Conservation (phyloP, 2,113 vertebrate species). For the Fregetta grallaria region DNA sequence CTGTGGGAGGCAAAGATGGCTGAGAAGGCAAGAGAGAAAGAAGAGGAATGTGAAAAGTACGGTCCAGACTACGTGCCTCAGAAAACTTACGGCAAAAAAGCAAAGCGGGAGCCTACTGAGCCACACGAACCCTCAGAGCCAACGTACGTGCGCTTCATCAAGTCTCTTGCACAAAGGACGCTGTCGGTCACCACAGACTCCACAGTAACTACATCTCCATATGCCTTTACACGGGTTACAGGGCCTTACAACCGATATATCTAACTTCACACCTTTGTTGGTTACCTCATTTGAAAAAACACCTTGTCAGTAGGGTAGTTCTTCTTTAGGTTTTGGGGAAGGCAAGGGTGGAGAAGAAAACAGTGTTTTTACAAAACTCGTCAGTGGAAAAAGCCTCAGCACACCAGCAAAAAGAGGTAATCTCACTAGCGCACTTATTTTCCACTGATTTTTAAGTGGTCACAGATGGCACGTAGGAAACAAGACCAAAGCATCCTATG, state of each 20-base stretch:
- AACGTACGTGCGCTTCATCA: constrained; percentile 88
- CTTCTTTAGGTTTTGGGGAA: not conserved
- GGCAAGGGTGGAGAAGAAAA: constrained; percentile 24
- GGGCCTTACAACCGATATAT: constrained; percentile 94
- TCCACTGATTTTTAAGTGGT: constrained; percentile 59
- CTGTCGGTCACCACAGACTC: constrained; percentile 92
- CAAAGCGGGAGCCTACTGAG: constrained; percentile 86
- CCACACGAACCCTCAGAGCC: constrained; percentile 79
- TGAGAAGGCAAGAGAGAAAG: constrained; percentile 93
- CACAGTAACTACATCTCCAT: constrained; percentile 90
- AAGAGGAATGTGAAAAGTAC: constrained; percentile 89
- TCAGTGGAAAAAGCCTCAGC: constrained; percentile 55
- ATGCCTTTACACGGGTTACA: constrained; percentile 97
- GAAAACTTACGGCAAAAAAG: constrained; percentile 87
- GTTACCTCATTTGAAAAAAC: constrained; percentile 69
- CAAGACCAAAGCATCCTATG: constrained; percentile 80
- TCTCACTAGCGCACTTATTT: constrained; percentile 55
- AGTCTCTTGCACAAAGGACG: constrained; percentile 85
- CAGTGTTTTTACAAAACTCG: constrained; percentile 12
- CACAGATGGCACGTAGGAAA: constrained; percentile 57
- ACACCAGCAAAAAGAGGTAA: constrained; percentile 71
- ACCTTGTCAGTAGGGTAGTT: not conserved
- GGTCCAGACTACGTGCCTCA: constrained; percentile 87
- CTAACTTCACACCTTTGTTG: constrained; percentile 67
- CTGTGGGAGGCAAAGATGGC: constrained; percentile 98